Evolutionary conservation across 2,888 invertebrate species (phyloP).

Genomic region (Hypomecis punctinalis): DNA sequence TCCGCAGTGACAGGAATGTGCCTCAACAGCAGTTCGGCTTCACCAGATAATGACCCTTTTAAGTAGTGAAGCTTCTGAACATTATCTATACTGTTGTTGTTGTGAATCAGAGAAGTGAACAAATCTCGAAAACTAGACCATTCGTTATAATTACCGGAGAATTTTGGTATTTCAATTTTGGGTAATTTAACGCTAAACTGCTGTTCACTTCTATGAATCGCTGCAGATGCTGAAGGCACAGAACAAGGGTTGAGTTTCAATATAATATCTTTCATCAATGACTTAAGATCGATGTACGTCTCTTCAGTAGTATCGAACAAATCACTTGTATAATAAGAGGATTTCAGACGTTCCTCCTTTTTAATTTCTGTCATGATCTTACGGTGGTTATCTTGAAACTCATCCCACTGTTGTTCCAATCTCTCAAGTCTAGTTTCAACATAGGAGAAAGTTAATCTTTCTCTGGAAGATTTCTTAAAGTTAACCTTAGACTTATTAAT

Average conservation of each 20-base stretch:
- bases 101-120: slow-evolving; percentile 2
- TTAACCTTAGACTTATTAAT: neutral
- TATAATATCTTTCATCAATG: neutral
- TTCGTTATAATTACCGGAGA: neutral
- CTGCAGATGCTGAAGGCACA: neutral
- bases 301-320: slow-evolving; percentile 2
- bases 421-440: neutral
- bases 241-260: neutral
- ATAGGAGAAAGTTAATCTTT: neutral
- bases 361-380: neutral
- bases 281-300: neutral
- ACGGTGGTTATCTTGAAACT: neutral
- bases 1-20: too few species aligned
- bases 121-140: neutral
- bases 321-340: neutral
- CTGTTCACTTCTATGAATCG: neutral
- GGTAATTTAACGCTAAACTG: neutral
- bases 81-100: neutral
- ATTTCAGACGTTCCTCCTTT: neutral
- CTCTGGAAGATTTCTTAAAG: neutral
- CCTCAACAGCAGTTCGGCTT: too few species aligned
- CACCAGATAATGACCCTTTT: neutral
- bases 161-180: slow-evolving; percentile 2
- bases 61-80: neutral
- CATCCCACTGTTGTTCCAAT: neutral